Percentiles rank a stretch among this genome's conserved stretches.
Conservation (phyloP, 2,888 invertebrate genomes). For the Heliothis peltigera region DNA sequence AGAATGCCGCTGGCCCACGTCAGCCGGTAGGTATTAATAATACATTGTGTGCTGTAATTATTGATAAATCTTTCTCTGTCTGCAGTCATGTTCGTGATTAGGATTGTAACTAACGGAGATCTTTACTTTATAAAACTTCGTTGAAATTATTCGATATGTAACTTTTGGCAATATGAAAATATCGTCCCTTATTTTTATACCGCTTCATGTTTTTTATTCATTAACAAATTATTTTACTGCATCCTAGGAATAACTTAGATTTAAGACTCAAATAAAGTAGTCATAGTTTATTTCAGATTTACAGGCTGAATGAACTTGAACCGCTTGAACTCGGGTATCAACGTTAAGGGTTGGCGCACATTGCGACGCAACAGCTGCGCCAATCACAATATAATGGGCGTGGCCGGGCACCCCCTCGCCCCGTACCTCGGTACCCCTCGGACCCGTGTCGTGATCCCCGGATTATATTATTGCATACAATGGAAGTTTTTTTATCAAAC, state of each 20-base stretch:
- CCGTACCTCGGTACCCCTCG: constrained; percentile 68
- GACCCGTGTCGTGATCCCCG: constrained; percentile 80
- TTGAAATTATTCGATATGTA: background rate
- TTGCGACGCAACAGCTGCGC: constrained; percentile 86
- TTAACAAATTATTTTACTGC: too few species aligned
- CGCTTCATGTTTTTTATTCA: too few species aligned
- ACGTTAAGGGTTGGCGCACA: constrained; percentile 76
- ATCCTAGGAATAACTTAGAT: too few species aligned
- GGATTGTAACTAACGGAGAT: constrained; percentile 17
- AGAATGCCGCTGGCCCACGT: constrained; percentile 68
- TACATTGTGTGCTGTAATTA: constrained; percentile 59
- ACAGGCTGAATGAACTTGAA: constrained; percentile 40
- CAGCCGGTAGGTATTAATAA: constrained; percentile 62
- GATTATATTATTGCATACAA: constrained; percentile 88
- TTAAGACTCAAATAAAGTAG: background rate
- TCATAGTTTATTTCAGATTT: constrained; percentile 4
- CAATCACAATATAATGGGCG: constrained; percentile 89
- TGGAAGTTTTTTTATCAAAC: constrained; percentile 86
- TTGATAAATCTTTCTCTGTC: constrained; percentile 50
- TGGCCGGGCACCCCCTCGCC: constrained; percentile 75
- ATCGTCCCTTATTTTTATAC: too few species aligned
- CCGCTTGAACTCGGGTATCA: constrained; percentile 54
- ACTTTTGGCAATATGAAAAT: too few species aligned
- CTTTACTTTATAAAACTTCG: constrained; percentile 5
- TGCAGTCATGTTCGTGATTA: constrained; percentile 34